phyloP scores from a whole-genome alignment of 2,113 vertebrate species.

The Myiagra hebetior region DNA sequence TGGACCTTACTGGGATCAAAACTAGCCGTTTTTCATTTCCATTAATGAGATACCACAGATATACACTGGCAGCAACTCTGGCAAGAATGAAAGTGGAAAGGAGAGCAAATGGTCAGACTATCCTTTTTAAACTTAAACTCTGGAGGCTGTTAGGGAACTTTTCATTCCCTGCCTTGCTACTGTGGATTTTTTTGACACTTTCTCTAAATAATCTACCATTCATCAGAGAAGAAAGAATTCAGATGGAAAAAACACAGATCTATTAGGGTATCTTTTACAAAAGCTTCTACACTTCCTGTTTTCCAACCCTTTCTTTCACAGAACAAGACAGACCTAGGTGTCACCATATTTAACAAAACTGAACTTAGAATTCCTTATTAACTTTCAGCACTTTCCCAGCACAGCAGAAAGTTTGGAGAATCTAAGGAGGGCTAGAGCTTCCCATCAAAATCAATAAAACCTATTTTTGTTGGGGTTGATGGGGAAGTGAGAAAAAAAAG shows the following conservation, averaged over 20 bases:
- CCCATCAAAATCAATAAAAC: background rate
- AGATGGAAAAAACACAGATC: background rate
- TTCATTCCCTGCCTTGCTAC: background rate
- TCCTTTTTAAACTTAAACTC: slow-evolving; percentile 15
- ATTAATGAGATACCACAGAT: background rate
- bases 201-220: background rate
- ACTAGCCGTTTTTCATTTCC: slow-evolving; percentile 17
- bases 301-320: background rate
- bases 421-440: background rate
- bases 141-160: background rate
- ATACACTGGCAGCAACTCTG: background rate
- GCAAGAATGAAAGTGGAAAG: background rate
- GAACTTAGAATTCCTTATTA: background rate
- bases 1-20: slow-evolving; percentile 4
- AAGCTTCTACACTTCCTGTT: background rate
- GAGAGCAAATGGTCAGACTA: background rate
- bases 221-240: background rate
- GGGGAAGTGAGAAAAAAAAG: too few species aligned
- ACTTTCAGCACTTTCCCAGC: background rate
- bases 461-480: background rate
- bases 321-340: background rate
- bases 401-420: background rate
- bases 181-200: background rate
- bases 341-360: background rate
- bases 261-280: background rate